Evolutionary conservation across 2,797 vertebrate genomes (phyloP), one percentile per base, ranked within the genome.

Genomic region (Anas capensis): DNA sequence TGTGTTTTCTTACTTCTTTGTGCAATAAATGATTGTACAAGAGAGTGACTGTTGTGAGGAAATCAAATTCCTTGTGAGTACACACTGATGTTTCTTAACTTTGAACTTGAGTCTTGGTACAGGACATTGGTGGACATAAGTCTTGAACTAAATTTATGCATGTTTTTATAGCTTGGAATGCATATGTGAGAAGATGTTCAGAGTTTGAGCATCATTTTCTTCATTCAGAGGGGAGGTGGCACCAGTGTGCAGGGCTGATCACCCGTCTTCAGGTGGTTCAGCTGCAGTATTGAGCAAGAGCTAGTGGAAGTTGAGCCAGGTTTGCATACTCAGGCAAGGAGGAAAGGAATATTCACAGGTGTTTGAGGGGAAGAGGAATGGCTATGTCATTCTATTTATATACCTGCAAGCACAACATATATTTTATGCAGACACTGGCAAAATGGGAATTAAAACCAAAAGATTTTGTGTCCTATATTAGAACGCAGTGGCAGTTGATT

Each of bases 81-180:
- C 64, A 23, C 0, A 2, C 0, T 0, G 46, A 33, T 8, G 7
- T 58, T 81, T 75, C 31, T 73, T 21, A 82, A 6, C 29, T 87
- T 92, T 38, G 18, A 68, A 36, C 23, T 81, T 49, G 23, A 18
- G 51, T 49, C 48, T 89, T 80, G 23, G 34, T 85, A 12, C 20
- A 69, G 72, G 33, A 8, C n/a, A 26, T 66, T 8, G 48, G 2
- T 33, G 33, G 29, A 65, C 36, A 71, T 27, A 51, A 69, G 24
- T 15, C 26, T 91, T 51, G 31, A 23, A 57, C 19, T 75, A 51
- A 75, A 89, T 57, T 65, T 40, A 44, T 62, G 17, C 5, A 2
- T 57, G 15, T 56, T 80, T 94, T 2, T 78, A 34, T 58, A 81
- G 8, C 38, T 70, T 71, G 18, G 57, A 87, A 44, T 48, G 10